Conservation (phyloP, 2,113 vertebrate genomes). For the Lagopus muta region DNA sequence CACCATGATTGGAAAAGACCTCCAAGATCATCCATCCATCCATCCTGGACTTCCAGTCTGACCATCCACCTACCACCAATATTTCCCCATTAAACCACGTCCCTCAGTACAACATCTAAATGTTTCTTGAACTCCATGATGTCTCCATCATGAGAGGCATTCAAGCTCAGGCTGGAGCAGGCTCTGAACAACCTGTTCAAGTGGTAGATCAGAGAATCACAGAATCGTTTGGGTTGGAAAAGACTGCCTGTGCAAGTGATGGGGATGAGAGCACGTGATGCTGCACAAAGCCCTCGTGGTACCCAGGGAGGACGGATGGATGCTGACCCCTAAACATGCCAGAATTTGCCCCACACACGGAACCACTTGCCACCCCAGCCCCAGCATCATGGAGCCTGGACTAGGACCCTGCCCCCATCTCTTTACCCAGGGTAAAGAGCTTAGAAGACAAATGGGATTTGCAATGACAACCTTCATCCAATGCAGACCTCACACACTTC, state of each 20-base stretch:
- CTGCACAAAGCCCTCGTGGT: rapidly evolving
- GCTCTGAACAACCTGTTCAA: neutral
- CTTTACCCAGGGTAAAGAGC: neutral
- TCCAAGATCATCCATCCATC: too few relatives aligned
- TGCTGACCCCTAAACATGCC: neutral
- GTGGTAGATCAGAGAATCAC: too few relatives aligned
- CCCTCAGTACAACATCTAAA: too few relatives aligned
- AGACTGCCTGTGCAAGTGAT: rapidly evolving
- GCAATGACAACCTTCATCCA: neutral
- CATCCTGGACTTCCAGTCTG: too few relatives aligned
- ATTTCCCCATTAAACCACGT: too few relatives aligned
- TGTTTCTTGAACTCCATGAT: neutral
- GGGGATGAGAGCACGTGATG: rapidly evolving
- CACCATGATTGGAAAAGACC: too few relatives aligned
- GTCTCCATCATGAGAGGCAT: neutral
- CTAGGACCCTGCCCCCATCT: neutral
- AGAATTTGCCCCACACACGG: neutral
- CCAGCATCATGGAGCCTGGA: rapidly evolving
- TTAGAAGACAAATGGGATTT: neutral
- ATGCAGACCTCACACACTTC: neutral
- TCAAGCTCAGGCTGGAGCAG: neutral
- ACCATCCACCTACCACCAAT: too few relatives aligned
- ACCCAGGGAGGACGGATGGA: rapidly evolving
- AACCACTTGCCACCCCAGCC: neutral
- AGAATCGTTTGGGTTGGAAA: too few relatives aligned